Evolutionary conservation across 2,888 invertebrate genomes (phyloP).

Genomic region (Clusia tigrina): DNA sequence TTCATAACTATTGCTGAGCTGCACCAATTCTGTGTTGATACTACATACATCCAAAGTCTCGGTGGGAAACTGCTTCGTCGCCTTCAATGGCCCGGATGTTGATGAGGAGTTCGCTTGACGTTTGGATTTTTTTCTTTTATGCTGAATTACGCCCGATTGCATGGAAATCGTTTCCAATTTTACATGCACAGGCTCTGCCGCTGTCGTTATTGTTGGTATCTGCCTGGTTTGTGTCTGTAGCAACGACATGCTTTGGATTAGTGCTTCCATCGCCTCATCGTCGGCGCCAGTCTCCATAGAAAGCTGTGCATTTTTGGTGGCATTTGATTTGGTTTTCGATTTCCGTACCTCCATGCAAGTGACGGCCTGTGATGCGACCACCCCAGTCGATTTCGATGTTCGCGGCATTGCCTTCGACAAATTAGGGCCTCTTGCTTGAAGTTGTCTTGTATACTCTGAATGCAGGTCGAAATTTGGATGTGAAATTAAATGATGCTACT

Average conservation of each 20-base stretch:
- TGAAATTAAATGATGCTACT: background rate
- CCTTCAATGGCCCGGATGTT: slow-evolving; percentile 38
- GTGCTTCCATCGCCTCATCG: background rate
- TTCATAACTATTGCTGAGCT: no score
- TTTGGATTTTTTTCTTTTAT: slow-evolving; percentile 37
- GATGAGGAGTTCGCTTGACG: slow-evolving; percentile 31
- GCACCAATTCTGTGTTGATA: no score
- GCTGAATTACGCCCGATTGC: slow-evolving; percentile 38
- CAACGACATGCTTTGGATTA: slow-evolving; percentile 2
- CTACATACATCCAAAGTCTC: no score
- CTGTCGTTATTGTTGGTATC: slow-evolving; percentile 11
- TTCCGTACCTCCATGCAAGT: slow-evolving; percentile 8
- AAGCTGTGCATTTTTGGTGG: slow-evolving; percentile 12
- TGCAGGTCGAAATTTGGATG: background rate
- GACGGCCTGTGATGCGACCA: background rate
- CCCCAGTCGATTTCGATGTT: background rate
- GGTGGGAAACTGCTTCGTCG: slow-evolving; percentile 36
- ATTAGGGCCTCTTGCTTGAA: slow-evolving; percentile 10
- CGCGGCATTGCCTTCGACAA: slow-evolving; percentile 18
- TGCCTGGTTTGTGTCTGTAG: background rate
- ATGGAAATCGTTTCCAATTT: slow-evolving; percentile 39
- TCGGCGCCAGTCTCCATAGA: background rate
- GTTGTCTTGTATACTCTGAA: background rate
- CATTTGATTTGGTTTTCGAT: slow-evolving; percentile 24
- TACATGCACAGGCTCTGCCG: slow-evolving; percentile 29